Conservation (phyloP, 2,113 vertebrate species). For the Catharus bicknelli region DNA sequence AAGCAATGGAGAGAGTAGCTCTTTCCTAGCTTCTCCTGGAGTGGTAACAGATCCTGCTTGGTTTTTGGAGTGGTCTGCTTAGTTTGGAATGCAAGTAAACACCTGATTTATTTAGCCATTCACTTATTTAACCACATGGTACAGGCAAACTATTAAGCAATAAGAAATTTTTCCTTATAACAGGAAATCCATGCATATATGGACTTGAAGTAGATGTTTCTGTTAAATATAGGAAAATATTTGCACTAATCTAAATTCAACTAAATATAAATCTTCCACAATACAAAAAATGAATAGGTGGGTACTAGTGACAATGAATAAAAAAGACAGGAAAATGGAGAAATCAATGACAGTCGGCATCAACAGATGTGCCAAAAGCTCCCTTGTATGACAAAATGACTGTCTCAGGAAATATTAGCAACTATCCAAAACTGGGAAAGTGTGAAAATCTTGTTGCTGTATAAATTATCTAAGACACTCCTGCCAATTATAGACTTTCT, state of each 20-base stretch:
- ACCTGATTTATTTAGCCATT: background rate
- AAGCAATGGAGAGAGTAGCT: fast-evolving
- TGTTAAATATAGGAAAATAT: background rate
- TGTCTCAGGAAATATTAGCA: constrained; percentile 61
- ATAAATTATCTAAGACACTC: constrained; percentile 57
- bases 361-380: constrained; percentile 16
- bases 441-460: constrained; percentile 54
- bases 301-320: background rate
- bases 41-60: background rate
- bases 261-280: background rate
- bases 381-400: constrained; percentile 28
- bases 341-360: background rate
- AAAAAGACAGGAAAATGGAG: background rate
- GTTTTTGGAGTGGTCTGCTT: background rate
- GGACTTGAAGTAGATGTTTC: background rate
- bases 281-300: background rate
- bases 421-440: constrained; percentile 26
- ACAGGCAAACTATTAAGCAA: background rate
- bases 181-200: background rate
- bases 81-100: background rate
- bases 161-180: background rate
- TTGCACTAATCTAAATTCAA: background rate
- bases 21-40: background rate
- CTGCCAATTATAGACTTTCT: constrained; percentile 56
- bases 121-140: background rate